Evolutionary conservation across 2,797 vertebrate species (phyloP).

Genomic region (Poeciliopsis gracilis): DNA sequence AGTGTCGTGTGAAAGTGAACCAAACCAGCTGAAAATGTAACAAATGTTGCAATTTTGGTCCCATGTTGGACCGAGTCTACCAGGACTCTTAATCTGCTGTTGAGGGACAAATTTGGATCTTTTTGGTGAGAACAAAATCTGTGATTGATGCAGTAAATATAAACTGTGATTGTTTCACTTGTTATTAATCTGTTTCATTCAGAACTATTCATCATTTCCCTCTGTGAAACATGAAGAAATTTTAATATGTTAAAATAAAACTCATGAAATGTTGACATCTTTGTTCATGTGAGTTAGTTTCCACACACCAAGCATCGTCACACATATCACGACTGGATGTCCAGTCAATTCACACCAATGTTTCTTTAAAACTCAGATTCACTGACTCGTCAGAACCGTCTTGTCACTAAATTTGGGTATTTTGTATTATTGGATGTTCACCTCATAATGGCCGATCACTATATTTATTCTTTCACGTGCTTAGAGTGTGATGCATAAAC

Average conservation of each 20-base stretch:
- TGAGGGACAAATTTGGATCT: not conserved
- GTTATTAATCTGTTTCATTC: not conserved
- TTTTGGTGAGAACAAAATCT: not conserved
- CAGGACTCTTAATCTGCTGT: not conserved
- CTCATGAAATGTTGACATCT: not conserved
- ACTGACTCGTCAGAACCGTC: not conserved
- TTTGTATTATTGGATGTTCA: not conserved
- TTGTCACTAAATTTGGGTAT: no score
- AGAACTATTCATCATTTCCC: not conserved
- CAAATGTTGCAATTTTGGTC: no score
- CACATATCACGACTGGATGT: not conserved
- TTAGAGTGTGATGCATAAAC: conserved; percentile 22
- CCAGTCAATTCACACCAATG: no score
- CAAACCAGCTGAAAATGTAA: no score
- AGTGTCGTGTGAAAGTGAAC: no score
- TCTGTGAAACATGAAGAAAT: not conserved
- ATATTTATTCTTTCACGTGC: conserved; percentile 4
- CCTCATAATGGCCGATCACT: not conserved
- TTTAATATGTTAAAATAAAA: not conserved
- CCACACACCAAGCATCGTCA: not conserved
- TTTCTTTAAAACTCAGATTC: not conserved
- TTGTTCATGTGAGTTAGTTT: not conserved
- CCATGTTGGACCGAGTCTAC: not conserved
- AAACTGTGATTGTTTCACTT: not conserved
- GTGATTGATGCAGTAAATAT: not conserved